Conservation (phyloP, 92 coral and sea anemone species). For the Paragorgia papillata region DNA sequence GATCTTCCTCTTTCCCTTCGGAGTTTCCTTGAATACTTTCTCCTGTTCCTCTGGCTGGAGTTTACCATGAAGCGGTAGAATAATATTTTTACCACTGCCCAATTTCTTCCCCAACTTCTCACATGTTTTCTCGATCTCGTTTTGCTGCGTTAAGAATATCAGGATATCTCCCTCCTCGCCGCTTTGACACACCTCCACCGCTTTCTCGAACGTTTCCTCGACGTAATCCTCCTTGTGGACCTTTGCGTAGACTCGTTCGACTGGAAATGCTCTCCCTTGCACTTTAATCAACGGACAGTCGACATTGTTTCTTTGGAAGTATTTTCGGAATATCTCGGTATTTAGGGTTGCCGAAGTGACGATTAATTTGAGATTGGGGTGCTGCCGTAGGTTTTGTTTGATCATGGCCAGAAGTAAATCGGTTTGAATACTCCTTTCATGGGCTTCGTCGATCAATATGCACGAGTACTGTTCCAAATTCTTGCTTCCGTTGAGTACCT, state of each 20-base stretch:
- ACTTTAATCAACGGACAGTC: slow-evolving; percentile 78
- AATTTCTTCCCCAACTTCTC: slow-evolving; percentile 47
- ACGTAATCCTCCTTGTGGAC: slow-evolving; percentile 56
- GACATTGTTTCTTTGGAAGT: slow-evolving; percentile 66
- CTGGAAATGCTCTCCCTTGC: slow-evolving; percentile 90
- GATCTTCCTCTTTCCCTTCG: slow-evolving; percentile 79
- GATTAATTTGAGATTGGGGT: slow-evolving; percentile 77
- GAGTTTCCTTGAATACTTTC: slow-evolving; percentile 12
- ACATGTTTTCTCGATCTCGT: slow-evolving; percentile 85
- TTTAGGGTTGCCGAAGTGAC: slow-evolving; percentile 94
- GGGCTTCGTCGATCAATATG: slow-evolving; percentile 91
- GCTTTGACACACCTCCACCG: slow-evolving; percentile 64
- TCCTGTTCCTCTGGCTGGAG: slow-evolving; percentile 64
- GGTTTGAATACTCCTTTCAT: slow-evolving; percentile 87
- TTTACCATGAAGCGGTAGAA: slow-evolving; percentile 95
- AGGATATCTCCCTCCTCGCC: slow-evolving; percentile 77
- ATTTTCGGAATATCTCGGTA: slow-evolving; percentile 49
- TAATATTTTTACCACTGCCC: slow-evolving; percentile 16
- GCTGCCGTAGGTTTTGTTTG: slow-evolving; percentile 68
- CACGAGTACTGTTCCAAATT: slow-evolving; percentile 74
- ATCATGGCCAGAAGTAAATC: slow-evolving; percentile 94
- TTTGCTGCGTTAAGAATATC: slow-evolving; percentile 88
- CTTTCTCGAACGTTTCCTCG: slow-evolving; percentile 65
- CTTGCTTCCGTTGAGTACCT: slow-evolving; percentile 68
- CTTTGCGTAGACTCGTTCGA: slow-evolving; percentile 66